Base-by-base conservation (phyloP, 2,797 vertebrate species). In the Diplodus puntazzo region DNA sequence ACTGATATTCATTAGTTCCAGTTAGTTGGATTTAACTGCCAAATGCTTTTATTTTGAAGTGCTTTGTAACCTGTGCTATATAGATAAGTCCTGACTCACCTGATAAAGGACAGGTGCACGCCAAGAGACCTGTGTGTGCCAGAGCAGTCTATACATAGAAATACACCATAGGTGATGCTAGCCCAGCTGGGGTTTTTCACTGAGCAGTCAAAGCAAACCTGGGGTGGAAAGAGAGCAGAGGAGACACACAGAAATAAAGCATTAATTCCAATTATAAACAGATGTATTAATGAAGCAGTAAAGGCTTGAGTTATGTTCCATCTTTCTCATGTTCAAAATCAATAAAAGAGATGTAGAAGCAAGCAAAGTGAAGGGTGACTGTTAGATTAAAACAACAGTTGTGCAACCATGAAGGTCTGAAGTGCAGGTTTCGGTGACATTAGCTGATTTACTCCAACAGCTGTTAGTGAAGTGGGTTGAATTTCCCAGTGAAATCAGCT, bases 171-270 rank as follows among this genome's bases (percentile, higher is more conserved):
- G 1, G 97, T 98, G 89, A 99, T 95, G 92, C 98, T 99, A 4
- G 98, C 97, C 98, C 98, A 99, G 88, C 98, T 99, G 49, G 98
- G 98, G 72, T 98, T 99, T 89, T 99, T 99, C 0, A 97, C 95
- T 21, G 96, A 94, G 2, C 98, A 99, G 84, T 99, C 98, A 81
- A 99, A 99, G 81, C 98, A 99, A 3, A 93, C 92, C 98, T 99
- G 45, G 1, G 23, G 2, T 53, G 83, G 46, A 30, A 75, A 87
- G 39, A 72, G 27, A 66, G 18, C 3, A 71, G 20, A 73, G 2
- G 16, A 25, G 1, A 71, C 1, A 21, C 16, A 14, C 3, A 8
- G 1, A 5, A 27, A 73, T 20, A 20, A 48, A 50, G 27, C 4
- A 69, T 30, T 30, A 69, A 39, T 2, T 45, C 17, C 27, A 21